Evolutionary conservation across 2,888 invertebrate genomes (phyloP).

Genomic region (Incurvaria masculella): DNA sequence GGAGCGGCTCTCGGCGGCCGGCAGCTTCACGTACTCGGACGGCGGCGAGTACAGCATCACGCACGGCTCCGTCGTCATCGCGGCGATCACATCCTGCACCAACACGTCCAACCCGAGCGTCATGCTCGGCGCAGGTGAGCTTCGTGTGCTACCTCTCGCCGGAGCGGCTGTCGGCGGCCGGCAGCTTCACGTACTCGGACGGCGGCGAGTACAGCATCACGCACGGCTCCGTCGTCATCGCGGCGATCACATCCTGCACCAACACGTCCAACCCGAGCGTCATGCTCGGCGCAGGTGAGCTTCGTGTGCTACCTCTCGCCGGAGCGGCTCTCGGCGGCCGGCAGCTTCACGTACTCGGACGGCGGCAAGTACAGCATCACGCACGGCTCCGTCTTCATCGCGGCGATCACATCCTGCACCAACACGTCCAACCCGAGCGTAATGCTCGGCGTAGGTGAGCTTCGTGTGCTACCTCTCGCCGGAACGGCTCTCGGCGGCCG

Average conservation of each 20-base stretch:
- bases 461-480: too few relatives aligned
- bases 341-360: slow-evolving; percentile 75
- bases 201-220: slow-evolving; percentile 69
- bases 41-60: slow-evolving; percentile 69
- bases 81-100: slow-evolving; percentile 93
- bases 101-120: slow-evolving; percentile 95
- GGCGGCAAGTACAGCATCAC: slow-evolving; percentile 69
- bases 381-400: slow-evolving; percentile 89
- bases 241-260: slow-evolving; percentile 93
- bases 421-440: slow-evolving; percentile 89
- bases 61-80: slow-evolving; percentile 89
- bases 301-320: slow-evolving; percentile 84
- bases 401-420: slow-evolving; percentile 93
- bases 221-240: slow-evolving; percentile 89
- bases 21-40: slow-evolving; percentile 75
- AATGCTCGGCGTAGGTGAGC: too few relatives aligned
- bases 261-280: slow-evolving; percentile 95
- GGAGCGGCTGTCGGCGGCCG: slow-evolving; percentile 60
- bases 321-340: slow-evolving; percentile 60
- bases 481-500: slow-evolving; percentile 60
- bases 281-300: slow-evolving; percentile 84
- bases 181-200: slow-evolving; percentile 75
- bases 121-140: slow-evolving; percentile 84
- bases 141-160: slow-evolving; percentile 84
- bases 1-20: slow-evolving; percentile 60